These are phyloP conservation scores for Okamejei kenojei DNA, from an alignment of 2,797 vertebrate genomes.

Conservation along the genomic window DNA sequence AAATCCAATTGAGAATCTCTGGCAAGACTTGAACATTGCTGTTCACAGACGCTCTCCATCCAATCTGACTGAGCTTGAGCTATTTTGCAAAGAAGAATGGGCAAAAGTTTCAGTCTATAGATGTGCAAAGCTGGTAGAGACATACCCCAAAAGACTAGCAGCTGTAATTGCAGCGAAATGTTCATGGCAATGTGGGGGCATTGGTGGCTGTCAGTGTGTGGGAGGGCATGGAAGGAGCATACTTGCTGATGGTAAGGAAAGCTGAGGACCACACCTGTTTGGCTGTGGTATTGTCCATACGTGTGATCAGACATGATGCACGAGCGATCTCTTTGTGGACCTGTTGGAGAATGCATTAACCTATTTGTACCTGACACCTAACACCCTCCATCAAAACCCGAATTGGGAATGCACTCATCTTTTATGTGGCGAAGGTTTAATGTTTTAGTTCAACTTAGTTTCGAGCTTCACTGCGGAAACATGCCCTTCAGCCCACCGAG, in stretches of 20 bases:
- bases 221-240: background rate
- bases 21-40: no score
- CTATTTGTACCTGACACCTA: conserved; percentile 4
- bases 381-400: background rate
- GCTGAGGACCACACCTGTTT: background rate
- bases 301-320: background rate
- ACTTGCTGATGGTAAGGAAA: background rate
- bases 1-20: no score
- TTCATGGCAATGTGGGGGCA: background rate
- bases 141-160: no score
- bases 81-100: no score
- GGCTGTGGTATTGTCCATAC: background rate
- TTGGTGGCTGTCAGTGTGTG: no score
- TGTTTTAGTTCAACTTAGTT: background rate
- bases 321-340: background rate
- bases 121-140: no score
- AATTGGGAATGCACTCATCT: background rate
- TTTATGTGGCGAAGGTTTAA: background rate
- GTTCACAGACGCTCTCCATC: no score
- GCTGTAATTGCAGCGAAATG: no score
- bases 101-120: no score
- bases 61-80: no score
- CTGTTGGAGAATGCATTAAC: background rate
- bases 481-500: no score
- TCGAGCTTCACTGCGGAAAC: no score